Conservation (phyloP, 2,113 vertebrate species). For the Eublepharis macularius region DNA sequence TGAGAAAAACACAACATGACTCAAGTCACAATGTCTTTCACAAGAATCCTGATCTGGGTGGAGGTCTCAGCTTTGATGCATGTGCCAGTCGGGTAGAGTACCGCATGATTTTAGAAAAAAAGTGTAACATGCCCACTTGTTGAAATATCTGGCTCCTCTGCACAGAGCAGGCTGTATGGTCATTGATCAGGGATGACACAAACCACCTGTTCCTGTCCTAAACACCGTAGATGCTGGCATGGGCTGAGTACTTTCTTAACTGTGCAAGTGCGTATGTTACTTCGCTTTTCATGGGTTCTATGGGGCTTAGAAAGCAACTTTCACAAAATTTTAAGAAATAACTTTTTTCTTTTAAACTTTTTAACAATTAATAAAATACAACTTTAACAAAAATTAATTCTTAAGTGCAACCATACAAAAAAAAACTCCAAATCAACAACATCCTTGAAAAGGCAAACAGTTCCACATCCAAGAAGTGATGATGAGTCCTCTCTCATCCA, state of each 20-base stretch:
- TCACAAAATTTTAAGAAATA: too few species aligned
- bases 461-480: too few species aligned
- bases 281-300: too few species aligned
- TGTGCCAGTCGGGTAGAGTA: not conserved
- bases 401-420: too few species aligned
- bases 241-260: not conserved
- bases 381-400: too few species aligned
- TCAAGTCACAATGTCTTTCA: rapidly evolving
- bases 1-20: not conserved
- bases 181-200: not conserved
- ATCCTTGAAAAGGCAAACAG: too few species aligned
- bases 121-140: not conserved
- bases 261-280: not conserved
- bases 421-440: too few species aligned
- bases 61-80: not conserved
- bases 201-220: not conserved
- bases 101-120: not conserved
- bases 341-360: too few species aligned
- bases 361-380: too few species aligned
- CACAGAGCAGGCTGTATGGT: not conserved
- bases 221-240: not conserved
- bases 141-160: not conserved
- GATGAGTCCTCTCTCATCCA: too few species aligned
- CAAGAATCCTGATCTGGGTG: not conserved
- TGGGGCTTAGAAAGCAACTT: too few species aligned